These are phyloP conservation scores for Ips typographus DNA, from an alignment of 1,140 invertebrate species.

Conservation along the genomic window DNA sequence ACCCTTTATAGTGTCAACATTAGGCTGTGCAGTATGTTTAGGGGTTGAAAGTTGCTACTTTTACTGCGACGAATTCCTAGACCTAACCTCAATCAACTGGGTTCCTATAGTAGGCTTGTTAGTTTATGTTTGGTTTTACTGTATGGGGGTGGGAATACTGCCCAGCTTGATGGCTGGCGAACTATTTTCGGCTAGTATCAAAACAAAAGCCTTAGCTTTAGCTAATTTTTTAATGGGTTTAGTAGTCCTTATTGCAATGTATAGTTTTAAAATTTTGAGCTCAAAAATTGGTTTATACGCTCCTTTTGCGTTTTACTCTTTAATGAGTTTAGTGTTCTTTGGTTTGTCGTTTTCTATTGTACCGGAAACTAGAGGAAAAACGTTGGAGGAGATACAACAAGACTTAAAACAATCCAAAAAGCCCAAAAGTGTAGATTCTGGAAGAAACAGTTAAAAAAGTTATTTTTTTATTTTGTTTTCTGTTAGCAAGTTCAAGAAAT, in stretches of 20 bases:
- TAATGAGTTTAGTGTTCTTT: constrained; percentile 2
- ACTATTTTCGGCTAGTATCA: constrained; percentile 19
- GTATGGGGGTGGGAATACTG: constrained; percentile 12
- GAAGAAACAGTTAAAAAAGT: too few relatives aligned
- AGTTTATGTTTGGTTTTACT: constrained; percentile 38
- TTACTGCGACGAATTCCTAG: constrained; percentile 37
- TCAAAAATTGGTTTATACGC: constrained; percentile 31
- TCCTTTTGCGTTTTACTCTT: constrained; percentile 16
- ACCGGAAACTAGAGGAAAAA: constrained; percentile 20
- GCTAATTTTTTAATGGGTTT: neutral
- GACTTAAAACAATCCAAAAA: constrained; percentile 1
- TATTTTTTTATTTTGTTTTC: too few relatives aligned
- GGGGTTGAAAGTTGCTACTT: constrained; percentile 57
- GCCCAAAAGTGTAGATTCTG: too few relatives aligned
- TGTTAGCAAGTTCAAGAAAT: too few relatives aligned
- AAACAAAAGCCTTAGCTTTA: constrained; percentile 5
- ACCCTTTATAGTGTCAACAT: constrained; percentile 31
- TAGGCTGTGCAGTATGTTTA: constrained; percentile 32
- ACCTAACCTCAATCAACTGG: constrained; percentile 43
- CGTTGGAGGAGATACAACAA: constrained; percentile 22
- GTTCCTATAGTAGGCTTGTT: constrained; percentile 42
- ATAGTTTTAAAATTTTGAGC: constrained; percentile 10
- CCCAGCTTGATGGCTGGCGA: constrained; percentile 13
- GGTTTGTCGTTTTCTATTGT: constrained; percentile 10
- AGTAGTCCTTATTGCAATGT: neutral